These are phyloP conservation scores for Hypercompe scribonia DNA, from an alignment of 2,888 invertebrate genomes.

Conservation along the genomic window DNA sequence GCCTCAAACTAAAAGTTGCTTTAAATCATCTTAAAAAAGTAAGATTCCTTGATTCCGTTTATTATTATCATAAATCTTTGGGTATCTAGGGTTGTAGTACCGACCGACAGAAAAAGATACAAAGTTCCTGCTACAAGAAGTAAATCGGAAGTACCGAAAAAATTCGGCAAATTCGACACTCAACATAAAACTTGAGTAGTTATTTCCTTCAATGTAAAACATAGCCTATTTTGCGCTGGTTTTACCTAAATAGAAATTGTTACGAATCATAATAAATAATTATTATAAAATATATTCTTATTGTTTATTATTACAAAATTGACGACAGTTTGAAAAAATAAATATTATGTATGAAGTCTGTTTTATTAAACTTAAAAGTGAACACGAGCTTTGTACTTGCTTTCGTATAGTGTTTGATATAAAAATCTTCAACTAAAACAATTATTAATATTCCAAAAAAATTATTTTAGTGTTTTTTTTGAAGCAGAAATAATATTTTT, in stretches of 20 bases:
- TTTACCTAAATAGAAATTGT: not conserved
- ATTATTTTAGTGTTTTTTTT: too few species aligned
- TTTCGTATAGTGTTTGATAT: too few species aligned
- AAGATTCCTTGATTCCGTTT: slow-evolving; percentile 32
- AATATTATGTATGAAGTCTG: too few species aligned
- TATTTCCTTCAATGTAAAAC: not conserved
- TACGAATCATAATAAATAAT: not conserved
- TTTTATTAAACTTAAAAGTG: too few species aligned
- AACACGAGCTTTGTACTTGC: too few species aligned
- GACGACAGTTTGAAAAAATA: too few species aligned
- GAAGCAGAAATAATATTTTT: too few species aligned
- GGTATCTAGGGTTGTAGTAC: slow-evolving; percentile 38
- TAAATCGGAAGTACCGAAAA: not conserved
- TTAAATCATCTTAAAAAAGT: slow-evolving; percentile 33
- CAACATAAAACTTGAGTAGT: not conserved
- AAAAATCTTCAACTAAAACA: too few species aligned
- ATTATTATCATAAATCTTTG: slow-evolving; percentile 46
- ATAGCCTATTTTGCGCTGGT: not conserved
- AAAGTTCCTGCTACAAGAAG: not conserved
- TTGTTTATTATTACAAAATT: too few species aligned
- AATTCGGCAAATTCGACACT: not conserved
- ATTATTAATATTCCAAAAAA: too few species aligned
- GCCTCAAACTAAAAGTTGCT: slow-evolving; percentile 9
- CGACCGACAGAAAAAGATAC: too few species aligned
- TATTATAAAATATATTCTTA: not conserved